phyloP scores from a whole-genome alignment of 2,888 invertebrate genomes.

The Myopa testacea region DNA sequence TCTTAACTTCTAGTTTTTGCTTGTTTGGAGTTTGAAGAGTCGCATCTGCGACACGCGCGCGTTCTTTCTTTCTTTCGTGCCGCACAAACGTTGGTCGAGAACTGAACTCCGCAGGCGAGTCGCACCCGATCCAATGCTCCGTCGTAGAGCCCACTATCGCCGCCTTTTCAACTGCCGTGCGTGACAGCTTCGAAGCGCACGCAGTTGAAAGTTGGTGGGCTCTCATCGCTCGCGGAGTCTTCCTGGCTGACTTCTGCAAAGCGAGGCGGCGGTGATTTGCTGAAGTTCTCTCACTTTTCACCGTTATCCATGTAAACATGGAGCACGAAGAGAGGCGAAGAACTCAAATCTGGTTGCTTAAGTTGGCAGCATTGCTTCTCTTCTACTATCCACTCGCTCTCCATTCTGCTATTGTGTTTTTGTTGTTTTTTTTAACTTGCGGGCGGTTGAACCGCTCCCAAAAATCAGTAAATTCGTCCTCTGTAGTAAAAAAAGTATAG shows the following conservation, averaged over 20 bases:
- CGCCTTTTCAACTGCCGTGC: background rate
- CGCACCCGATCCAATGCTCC: slow-evolving; percentile 18
- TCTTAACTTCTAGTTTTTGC: background rate
- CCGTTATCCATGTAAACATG: background rate
- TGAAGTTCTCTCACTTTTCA: background rate
- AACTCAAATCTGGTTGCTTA: background rate
- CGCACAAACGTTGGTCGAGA: slow-evolving; percentile 68
- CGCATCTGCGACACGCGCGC: slow-evolving; percentile 58
- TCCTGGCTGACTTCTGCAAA: background rate
- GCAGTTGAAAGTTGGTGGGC: background rate
- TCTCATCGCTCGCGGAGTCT: slow-evolving; percentile 4
- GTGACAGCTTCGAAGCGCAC: slow-evolving; percentile 4
- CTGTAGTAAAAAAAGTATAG: slow-evolving; percentile 5
- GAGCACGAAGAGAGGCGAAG: no score
- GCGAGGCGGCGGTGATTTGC: background rate
- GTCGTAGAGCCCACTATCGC: background rate
- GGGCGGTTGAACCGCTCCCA: slow-evolving; percentile 46
- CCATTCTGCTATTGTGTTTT: background rate
- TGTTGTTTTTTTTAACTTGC: background rate
- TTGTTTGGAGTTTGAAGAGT: slow-evolving; percentile 20
- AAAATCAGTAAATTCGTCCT: slow-evolving; percentile 12
- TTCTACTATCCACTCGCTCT: background rate
- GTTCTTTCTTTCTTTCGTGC: slow-evolving; percentile 62
- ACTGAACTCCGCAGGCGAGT: slow-evolving; percentile 53
- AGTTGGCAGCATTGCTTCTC: background rate